Evolutionary conservation across 1,140 invertebrate genomes (phyloP).

Genomic region (Rhopalosiphum padi): DNA sequence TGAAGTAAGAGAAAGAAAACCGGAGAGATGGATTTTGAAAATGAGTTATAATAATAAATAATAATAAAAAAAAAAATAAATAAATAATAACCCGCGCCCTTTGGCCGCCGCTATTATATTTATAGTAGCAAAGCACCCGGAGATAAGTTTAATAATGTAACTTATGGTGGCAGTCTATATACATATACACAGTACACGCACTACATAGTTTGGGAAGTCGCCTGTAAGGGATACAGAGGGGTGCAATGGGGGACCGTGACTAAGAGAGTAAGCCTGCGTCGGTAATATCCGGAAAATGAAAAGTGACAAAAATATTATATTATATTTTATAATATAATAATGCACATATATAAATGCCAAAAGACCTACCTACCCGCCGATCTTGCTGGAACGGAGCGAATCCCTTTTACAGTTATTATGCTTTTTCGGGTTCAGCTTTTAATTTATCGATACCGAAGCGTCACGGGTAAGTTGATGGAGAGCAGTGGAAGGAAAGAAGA

Average conservation of each 20-base stretch:
- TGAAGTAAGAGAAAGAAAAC: neutral
- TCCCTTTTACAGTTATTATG: slow-evolving; percentile 36
- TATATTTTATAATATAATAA: slow-evolving; percentile 2
- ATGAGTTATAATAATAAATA: neutral
- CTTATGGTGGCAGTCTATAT: too few relatives aligned
- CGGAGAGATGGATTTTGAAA: neutral
- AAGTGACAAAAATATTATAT: slow-evolving; percentile 47
- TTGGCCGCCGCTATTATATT: neutral
- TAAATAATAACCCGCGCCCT: neutral
- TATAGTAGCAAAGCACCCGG: neutral
- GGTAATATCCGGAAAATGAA: slow-evolving; percentile 45
- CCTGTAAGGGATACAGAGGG: neutral
- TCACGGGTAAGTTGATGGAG: slow-evolving; percentile 18
- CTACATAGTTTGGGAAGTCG: neutral
- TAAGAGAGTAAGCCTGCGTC: neutral
- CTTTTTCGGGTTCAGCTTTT: neutral
- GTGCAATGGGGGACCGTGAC: neutral
- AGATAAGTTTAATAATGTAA: slow-evolving; percentile 44
- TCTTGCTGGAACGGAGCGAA: neutral
- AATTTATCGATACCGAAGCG: slow-evolving; percentile 20
- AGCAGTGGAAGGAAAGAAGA: neutral
- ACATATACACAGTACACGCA: neutral
- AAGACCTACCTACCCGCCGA: neutral
- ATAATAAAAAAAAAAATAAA: neutral
- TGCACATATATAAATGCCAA: neutral